Conservation (phyloP, 2,113 vertebrate species). For the Lota lota region DNA sequence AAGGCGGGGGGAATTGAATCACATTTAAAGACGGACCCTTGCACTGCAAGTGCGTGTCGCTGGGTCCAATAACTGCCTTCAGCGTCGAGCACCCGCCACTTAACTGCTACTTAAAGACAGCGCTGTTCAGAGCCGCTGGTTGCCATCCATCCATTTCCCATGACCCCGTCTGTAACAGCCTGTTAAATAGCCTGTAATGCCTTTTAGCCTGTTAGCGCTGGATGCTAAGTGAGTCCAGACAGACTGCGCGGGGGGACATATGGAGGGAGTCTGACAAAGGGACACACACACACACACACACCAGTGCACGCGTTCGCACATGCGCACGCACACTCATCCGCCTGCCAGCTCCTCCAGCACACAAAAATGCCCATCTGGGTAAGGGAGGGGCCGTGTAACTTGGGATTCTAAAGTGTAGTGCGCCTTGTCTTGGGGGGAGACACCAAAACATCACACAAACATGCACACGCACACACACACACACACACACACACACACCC, state of each 20-base stretch:
- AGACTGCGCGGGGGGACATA: conserved; percentile 58
- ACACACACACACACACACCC: neutral
- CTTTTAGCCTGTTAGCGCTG: conserved; percentile 47
- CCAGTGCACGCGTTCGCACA: conserved; percentile 2
- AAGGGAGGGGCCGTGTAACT: too few species aligned
- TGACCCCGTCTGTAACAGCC: conserved; percentile 35
- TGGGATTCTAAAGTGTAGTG: too few species aligned
- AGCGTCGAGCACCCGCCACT: neutral
- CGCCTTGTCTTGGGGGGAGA: too few species aligned
- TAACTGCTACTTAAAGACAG: neutral
- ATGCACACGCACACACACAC: neutral
- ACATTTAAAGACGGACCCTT: too few species aligned
- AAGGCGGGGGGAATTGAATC: too few species aligned
- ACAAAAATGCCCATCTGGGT: too few species aligned
- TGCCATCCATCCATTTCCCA: conserved; percentile 24
- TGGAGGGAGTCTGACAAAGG: conserved; percentile 60
- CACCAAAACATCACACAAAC: too few species aligned
- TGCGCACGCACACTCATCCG: conserved; percentile 1
- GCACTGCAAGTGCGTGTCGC: conserved; percentile 11
- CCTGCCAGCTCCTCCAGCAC: neutral
- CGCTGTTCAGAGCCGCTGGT: conserved; percentile 28
- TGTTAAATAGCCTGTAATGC: conserved; percentile 51
- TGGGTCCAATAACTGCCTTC: neutral
- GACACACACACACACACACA: conserved; percentile 21
- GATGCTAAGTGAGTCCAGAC: conserved; percentile 48